These are phyloP conservation scores for Echinometra lucunter DNA, from an alignment of 53 echinoderm and acorn worm species.

Conservation along the genomic window DNA sequence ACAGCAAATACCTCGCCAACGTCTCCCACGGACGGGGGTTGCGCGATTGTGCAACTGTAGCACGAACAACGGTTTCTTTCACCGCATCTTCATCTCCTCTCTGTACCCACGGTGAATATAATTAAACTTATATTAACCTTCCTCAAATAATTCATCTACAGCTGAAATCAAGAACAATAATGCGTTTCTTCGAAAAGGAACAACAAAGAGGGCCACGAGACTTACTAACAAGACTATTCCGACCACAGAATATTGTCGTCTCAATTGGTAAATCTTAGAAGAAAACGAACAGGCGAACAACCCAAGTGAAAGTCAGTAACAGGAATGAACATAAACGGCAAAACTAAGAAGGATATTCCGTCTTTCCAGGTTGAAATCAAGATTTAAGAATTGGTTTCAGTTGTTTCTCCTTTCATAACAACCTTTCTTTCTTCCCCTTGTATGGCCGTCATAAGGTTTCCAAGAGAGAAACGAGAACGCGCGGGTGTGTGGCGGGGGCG, in stretches of 20 bases:
- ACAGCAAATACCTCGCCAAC: neutral
- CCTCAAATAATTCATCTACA: neutral
- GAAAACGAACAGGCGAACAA: neutral
- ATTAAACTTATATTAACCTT: neutral
- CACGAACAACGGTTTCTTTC: neutral
- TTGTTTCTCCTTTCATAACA: slow-evolving; percentile 51
- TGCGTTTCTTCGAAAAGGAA: neutral
- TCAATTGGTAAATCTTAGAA: neutral
- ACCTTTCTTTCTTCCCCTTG: neutral
- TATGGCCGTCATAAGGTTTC: slow-evolving; percentile 15
- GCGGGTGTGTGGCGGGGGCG: slow-evolving; percentile 31
- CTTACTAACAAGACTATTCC: neutral
- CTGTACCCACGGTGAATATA: neutral
- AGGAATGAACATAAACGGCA: neutral
- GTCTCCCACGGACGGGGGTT: neutral
- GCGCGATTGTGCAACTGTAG: neutral
- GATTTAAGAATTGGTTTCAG: slow-evolving; percentile 11
- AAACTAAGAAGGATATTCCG: neutral
- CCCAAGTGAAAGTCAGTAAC: neutral
- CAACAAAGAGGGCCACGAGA: neutral
- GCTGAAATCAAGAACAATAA: neutral
- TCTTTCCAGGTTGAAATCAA: slow-evolving; percentile 23
- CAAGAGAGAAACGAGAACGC: slow-evolving; percentile 43
- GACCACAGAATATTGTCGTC: neutral
- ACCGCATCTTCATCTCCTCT: neutral